Evolutionary conservation across 2,888 invertebrate species (phyloP).

Genomic region (Melanostoma mellinum): DNA sequence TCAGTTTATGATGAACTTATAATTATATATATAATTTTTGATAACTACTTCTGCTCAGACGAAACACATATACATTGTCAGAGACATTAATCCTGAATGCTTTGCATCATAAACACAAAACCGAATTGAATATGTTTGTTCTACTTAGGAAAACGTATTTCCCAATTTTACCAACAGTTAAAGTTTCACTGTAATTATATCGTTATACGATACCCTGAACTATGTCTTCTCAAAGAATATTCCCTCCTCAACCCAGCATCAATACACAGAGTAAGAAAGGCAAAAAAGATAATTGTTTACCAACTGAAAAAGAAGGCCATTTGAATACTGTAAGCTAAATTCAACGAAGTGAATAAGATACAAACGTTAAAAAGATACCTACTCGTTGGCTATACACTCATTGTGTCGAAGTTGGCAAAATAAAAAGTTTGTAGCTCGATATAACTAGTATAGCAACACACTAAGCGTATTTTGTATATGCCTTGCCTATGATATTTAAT

Average conservation of each 20-base stretch:
- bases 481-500: conserved; percentile 47
- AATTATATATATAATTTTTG: no score
- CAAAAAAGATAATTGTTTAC: conserved; percentile 42
- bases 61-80: no score
- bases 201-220: conserved; percentile 46
- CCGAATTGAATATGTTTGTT: conserved; percentile 53
- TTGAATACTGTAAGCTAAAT: conserved; percentile 22
- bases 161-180: conserved; percentile 53
- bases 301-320: conserved; percentile 59
- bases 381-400: neutral
- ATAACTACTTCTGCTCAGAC: no score
- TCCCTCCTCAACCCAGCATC: conserved; percentile 10
- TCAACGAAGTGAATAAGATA: conserved; percentile 35
- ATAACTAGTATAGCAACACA: neutral
- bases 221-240: conserved; percentile 18
- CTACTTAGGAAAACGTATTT: conserved; percentile 52
- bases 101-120: conserved; percentile 47
- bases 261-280: neutral
- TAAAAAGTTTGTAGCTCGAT: conserved; percentile 1
- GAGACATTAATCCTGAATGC: conserved; percentile 4
- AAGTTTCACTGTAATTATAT: conserved; percentile 62
- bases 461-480: conserved; percentile 8
- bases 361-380: conserved; percentile 21
- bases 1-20: no score
- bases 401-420: conserved; percentile 4